Evolutionary conservation across 2,888 invertebrate species (phyloP), one percentile per base, ranked within the genome.

Genomic region (Dugesia japonica): DNA sequence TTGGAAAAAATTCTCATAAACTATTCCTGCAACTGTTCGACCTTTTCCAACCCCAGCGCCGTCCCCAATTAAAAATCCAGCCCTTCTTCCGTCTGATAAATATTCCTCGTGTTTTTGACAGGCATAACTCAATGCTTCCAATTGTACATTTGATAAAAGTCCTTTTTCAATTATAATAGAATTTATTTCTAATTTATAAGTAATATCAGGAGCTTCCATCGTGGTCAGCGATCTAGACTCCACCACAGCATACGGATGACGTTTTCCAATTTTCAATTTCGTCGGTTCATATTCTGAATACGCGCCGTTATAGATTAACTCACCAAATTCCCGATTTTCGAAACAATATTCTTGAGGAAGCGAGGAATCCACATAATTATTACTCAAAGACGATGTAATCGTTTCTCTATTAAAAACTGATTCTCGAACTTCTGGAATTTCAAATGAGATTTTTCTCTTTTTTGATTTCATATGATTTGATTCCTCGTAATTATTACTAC

Each of bases 141-240:
- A 86, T 84, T 99, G 98, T 80, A 99, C 87, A 28, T 97, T 95
- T 1, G 97, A 97, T 79, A 98, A 87, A 77, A 90, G 87, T 0
- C 94, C 94, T 76, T 88, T 88, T 82, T 91, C 89, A 77, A 95
- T 89, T 0, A 90, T 89, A 89, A 76, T 89, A 74, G 83, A 89
- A 0, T 95, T 94, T 71, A 88, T 84, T 42, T 82, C 80, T 28
- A 86, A 79, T 38, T 83, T 82, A 86, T 95, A 97, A 87, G 90
- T 90, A 76, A 94, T 91, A 84, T 95, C 92, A 0, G 91, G 91
- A 0, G 95, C 93, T 82, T 92, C 92, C 75, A 97, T 94, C 42
- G 93, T 94, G 0, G 94, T 92, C 71, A 99, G 87, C 0, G 97
- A 95, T 13, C 94, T 94, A 0, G 98, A 98, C 85, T 99, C 98